phyloP scores from a whole-genome alignment of 1,140 invertebrate genomes.

The Patella vulgata region DNA sequence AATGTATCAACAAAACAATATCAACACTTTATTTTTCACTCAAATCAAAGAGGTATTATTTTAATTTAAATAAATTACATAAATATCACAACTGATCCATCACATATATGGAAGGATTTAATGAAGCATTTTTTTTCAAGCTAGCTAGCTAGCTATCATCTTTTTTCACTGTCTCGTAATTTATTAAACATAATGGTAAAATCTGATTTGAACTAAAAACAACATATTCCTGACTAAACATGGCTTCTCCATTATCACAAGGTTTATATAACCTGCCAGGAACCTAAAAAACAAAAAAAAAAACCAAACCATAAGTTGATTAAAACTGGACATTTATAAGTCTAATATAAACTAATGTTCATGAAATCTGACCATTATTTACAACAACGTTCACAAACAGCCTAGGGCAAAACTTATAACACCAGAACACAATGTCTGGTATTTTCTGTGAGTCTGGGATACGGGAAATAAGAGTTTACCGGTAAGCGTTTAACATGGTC shows the following conservation, averaged over 20 bases:
- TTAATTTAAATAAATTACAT: no score
- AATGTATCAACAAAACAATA: no score
- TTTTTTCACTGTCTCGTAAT: conserved; percentile 41
- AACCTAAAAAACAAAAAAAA: conserved; percentile 35
- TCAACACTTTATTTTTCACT: no score
- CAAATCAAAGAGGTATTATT: no score
- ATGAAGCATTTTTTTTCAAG: no score
- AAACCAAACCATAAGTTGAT: background rate
- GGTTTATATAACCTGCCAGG: conserved; percentile 46
- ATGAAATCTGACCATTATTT: background rate
- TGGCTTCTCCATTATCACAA: conserved; percentile 23
- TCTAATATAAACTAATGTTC: background rate
- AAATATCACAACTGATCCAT: no score
- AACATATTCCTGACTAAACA: conserved; percentile 55
- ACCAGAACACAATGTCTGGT: background rate
- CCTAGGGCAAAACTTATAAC: background rate
- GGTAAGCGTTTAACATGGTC: no score
- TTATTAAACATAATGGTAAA: conserved; percentile 51
- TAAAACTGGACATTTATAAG: background rate
- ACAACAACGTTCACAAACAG: background rate
- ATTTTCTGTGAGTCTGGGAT: background rate
- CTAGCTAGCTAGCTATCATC: no score
- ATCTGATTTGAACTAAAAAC: conserved; percentile 51
- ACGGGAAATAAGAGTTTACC: background rate
- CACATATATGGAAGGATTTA: no score